Evolutionary conservation across 1,140 invertebrate genomes (phyloP).

Genomic region (Drosophila burlai): DNA sequence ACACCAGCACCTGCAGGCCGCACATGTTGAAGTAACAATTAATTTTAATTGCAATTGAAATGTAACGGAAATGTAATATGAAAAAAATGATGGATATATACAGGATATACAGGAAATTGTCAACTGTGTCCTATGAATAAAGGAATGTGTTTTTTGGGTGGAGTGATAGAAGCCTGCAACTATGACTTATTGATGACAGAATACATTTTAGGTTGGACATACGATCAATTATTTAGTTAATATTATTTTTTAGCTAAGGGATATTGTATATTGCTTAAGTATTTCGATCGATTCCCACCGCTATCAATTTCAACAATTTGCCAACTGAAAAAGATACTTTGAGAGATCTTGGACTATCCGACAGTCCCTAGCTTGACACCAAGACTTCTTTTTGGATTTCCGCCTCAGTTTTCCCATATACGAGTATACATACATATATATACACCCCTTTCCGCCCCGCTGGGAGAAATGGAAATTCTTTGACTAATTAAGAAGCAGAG

Average conservation of each 20-base stretch:
- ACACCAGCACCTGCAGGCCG: constrained; percentile 30
- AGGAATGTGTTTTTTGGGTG: neutral
- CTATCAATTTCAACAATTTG: constrained; percentile 30
- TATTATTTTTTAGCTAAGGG: neutral
- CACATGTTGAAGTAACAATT: constrained; percentile 58
- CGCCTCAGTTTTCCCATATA: constrained; percentile 1
- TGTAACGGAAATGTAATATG: constrained; percentile 55
- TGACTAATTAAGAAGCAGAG: constrained; percentile 62
- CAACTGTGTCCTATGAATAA: constrained; percentile 13
- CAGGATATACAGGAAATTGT: constrained; percentile 43
- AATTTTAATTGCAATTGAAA: constrained; percentile 83
- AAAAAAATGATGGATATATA: constrained; percentile 11
- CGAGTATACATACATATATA: neutral
- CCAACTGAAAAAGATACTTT: constrained; percentile 6
- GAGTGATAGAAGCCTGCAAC: neutral
- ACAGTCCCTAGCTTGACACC: constrained; percentile 15
- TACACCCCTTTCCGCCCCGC: constrained; percentile 1
- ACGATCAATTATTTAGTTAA: neutral
- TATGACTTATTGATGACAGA: constrained; percentile 5
- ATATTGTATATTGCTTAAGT: no score
- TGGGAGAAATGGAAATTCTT: constrained; percentile 48
- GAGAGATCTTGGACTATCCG: constrained; percentile 23
- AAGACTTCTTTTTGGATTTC: constrained; percentile 5
- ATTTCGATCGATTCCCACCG: constrained; percentile 14
- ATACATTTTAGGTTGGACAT: neutral